Evolutionary conservation across 1,140 invertebrate species (phyloP), one percentile per base, ranked within the genome.

Genomic region (Aethina tumida): DNA sequence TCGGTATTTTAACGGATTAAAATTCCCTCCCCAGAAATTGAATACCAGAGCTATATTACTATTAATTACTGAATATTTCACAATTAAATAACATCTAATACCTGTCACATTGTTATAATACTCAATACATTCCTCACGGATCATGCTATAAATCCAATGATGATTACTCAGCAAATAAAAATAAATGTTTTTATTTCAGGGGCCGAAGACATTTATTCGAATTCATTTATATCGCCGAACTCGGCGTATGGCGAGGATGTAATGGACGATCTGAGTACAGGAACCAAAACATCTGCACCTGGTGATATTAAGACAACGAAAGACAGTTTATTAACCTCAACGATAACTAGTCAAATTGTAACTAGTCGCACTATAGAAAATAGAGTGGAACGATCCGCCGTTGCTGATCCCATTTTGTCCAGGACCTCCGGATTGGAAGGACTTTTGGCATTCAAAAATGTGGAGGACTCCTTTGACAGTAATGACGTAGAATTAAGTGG

Each of bases 161-260:
- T n/a, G n/a, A n/a, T n/a, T n/a, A n/a, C n/a, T n/a, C n/a, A n/a
- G n/a, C n/a, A n/a, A n/a, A n/a, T n/a, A n/a, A n/a, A n/a, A n/a
- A n/a, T n/a, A n/a, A n/a, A n/a, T n/a, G n/a, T n/a, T 37, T 40
- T 37, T 35, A 5, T 49, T 49, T 17, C 32, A 47, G 45, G 27
- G 22, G 18, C 36, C n/a, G 65, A 68, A 42, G 66, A 71, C 42
- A 51, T 57, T 7, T 70, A 67, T 54, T 65, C 68, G 13, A 70
- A 71, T 61, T 70, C 70, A 2, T 70, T 71, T 41, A 59, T 71
- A 37, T 72, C 71, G 44, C 71, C 70, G 41, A 70, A 70, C 50
- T 73, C 71, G 16, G 61, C 56, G 18, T 43, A 56, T 12, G 52
- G 56, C 14, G 7, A 14, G n/a, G 12, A 34, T 7, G 14, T 13